Percentiles rank a stretch among this genome's conserved stretches.
Conservation (phyloP, 2,888 invertebrate species). For the Caradrina clavipalpis region DNA sequence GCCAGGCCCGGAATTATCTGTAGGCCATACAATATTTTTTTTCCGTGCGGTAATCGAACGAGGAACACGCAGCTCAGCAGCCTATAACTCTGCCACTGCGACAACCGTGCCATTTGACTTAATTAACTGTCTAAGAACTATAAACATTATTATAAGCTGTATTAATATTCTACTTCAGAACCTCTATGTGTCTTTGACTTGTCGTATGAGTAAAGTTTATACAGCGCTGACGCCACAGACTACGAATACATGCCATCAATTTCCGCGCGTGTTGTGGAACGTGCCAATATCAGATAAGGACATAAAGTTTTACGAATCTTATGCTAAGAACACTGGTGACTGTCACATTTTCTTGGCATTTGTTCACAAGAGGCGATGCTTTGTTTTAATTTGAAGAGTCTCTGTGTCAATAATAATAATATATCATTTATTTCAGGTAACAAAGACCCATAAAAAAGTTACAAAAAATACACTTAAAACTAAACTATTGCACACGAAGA, state of each 20-base stretch:
- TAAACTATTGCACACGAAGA: too few species aligned
- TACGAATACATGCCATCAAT: slow-evolving; percentile 6
- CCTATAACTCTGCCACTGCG: too few species aligned
- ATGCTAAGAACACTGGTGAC: background rate
- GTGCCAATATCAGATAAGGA: slow-evolving; percentile 30
- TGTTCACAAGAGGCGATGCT: background rate
- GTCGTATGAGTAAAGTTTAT: slow-evolving; percentile 20
- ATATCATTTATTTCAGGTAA: too few species aligned
- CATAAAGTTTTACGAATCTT: slow-evolving; percentile 1
- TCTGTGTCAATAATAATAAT: too few species aligned
- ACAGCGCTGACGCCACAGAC: background rate
- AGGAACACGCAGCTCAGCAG: too few species aligned
- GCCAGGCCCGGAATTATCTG: too few species aligned
- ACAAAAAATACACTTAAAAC: too few species aligned
- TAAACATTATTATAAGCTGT: background rate
- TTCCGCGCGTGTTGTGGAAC: background rate
- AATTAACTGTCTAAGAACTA: background rate
- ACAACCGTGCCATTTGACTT: background rate
- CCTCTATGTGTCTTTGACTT: slow-evolving; percentile 5
- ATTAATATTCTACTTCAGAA: slow-evolving; percentile 14
- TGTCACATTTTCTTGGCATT: background rate
- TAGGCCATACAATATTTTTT: too few species aligned
- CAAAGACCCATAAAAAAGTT: too few species aligned
- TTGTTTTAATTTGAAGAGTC: background rate
- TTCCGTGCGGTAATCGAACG: too few species aligned